Conservation (phyloP, 2,113 vertebrate species). For the Menura novaehollandiae region DNA sequence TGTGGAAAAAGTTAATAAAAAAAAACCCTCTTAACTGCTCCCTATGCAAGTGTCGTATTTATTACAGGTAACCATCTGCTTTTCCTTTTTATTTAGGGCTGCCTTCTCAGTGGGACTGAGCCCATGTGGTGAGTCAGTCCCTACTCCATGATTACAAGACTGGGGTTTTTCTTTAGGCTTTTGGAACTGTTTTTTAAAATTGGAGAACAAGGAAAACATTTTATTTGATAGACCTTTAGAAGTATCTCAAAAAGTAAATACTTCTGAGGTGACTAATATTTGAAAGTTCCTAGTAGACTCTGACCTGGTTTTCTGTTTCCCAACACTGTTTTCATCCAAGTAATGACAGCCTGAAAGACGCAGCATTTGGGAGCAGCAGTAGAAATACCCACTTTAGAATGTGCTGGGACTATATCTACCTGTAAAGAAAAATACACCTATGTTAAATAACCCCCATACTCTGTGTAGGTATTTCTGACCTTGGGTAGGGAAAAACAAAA, state of each 20-base stretch:
- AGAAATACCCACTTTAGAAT: neutral
- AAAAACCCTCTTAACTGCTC: neutral
- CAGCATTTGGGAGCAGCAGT: neutral
- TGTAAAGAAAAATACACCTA: neutral
- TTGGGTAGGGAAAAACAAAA: neutral
- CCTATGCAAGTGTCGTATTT: neutral
- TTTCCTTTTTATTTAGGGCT: neutral
- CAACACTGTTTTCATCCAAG: neutral
- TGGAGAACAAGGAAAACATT: neutral
- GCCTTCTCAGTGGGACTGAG: neutral
- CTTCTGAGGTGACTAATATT: neutral
- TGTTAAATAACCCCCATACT: neutral
- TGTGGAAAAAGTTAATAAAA: neutral
- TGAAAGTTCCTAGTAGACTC: neutral
- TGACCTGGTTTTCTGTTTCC: neutral
- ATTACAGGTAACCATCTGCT: neutral
- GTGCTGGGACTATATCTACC: neutral
- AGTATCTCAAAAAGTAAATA: neutral
- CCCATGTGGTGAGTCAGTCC: neutral
- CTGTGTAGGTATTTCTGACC: neutral
- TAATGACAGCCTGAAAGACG: neutral
- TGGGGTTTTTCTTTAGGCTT: neutral
- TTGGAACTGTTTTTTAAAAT: neutral
- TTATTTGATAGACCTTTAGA: neutral
- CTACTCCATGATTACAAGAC: neutral